These are phyloP conservation scores for Gambusia holbrooki DNA, from an alignment of 2,113 vertebrate genomes.

Conservation along the genomic window DNA sequence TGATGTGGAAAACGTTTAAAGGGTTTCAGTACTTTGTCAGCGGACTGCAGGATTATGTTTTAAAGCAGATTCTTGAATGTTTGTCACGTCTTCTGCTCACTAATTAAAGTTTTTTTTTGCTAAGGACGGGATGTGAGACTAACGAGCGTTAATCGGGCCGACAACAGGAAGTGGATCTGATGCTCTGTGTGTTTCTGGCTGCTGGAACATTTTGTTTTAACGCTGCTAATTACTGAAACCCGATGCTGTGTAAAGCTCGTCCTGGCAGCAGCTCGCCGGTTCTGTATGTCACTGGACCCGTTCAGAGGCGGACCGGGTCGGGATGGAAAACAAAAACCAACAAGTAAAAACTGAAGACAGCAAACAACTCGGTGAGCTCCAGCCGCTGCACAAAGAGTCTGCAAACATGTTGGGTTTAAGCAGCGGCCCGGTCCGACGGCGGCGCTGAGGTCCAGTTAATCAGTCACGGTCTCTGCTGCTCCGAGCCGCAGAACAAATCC, in stretches of 20 bases:
- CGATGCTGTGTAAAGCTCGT: not conserved
- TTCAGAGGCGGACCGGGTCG: not conserved
- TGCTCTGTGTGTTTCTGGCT: not conserved
- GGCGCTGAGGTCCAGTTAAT: conserved; percentile 23
- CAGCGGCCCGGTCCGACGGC: conserved; percentile 1
- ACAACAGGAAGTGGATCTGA: not conserved
- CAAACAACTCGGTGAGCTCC: not conserved
- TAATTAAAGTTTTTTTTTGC: not conserved
- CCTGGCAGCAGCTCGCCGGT: not conserved
- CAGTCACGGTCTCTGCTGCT: conserved; percentile 19
- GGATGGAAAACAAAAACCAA: not conserved
- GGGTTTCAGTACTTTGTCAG: not conserved
- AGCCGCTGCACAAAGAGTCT: conserved; percentile 1
- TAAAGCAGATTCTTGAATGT: not conserved
- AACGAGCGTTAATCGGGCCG: not conserved
- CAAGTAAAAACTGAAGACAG: too few relatives aligned
- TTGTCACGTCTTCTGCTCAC: not conserved
- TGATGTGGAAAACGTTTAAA: not conserved
- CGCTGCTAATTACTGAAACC: conserved; percentile 14
- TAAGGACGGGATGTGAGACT: not conserved
- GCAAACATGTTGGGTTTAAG: conserved; percentile 13
- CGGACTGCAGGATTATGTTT: not conserved
- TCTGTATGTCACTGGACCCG: not conserved
- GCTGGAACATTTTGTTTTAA: not conserved
- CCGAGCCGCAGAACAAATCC: conserved; percentile 28